Conservation (phyloP, 2,113 vertebrate species). For the Tor tambroides region DNA sequence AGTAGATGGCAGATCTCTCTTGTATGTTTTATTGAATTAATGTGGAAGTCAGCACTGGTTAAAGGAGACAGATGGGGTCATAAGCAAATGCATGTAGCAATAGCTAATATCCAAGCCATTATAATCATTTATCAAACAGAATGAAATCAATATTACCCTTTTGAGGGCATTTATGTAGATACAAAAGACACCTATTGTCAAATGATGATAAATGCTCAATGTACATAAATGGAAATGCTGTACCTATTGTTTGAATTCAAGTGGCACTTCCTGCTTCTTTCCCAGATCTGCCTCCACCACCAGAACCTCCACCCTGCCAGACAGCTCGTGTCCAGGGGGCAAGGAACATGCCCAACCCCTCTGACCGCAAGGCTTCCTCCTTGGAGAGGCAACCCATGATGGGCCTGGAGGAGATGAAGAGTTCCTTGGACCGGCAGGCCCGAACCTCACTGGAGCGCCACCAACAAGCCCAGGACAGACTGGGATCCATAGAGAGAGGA, state of each 20-base stretch:
- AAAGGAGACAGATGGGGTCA: slow-evolving; percentile 10
- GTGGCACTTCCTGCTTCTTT: neutral
- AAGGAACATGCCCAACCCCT: slow-evolving; percentile 76
- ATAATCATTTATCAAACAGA: neutral
- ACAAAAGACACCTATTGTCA: slow-evolving; percentile 15
- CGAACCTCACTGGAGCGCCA: slow-evolving; percentile 90
- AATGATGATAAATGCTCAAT: slow-evolving; percentile 12
- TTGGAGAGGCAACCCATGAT: slow-evolving; percentile 89
- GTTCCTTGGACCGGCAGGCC: slow-evolving; percentile 85
- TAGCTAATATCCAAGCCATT: neutral
- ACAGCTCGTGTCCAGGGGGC: slow-evolving; percentile 85
- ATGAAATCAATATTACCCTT: slow-evolving; percentile 30
- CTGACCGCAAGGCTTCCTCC: slow-evolving; percentile 91
- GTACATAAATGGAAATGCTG: neutral
- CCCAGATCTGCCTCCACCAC: slow-evolving; percentile 97
- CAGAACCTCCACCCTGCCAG: slow-evolving; percentile 96
- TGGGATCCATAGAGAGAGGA: slow-evolving; percentile 86
- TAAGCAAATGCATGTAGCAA: neutral
- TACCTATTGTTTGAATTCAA: neutral
- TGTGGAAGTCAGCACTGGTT: neutral
- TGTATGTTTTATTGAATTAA: neutral
- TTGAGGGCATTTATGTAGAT: slow-evolving; percentile 6
- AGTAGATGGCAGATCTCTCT: neutral
- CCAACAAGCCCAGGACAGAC: slow-evolving; percentile 89
- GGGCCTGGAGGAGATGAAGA: slow-evolving; percentile 87